A percentile compares a stretch with the other conserved stretches of the same genome.
These are phyloP conservation scores for Piprites chloris DNA, from an alignment of 2,113 vertebrate genomes.

Conservation along the genomic window DNA sequence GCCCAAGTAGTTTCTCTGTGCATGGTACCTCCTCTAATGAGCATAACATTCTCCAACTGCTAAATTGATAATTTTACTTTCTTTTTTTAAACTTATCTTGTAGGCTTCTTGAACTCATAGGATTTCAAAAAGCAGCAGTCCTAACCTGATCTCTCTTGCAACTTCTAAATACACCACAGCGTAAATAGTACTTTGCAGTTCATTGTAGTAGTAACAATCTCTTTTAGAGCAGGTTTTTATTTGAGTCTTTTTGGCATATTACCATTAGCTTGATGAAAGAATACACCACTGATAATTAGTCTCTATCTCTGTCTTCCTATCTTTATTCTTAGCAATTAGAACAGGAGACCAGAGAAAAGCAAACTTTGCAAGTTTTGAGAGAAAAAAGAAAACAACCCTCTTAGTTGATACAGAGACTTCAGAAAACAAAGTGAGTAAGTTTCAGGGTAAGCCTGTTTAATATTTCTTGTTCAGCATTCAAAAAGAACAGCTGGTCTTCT, in stretches of 20 bases:
- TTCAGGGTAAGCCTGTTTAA: neutral
- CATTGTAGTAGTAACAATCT: neutral
- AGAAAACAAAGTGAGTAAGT: neutral
- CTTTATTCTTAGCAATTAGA: neutral
- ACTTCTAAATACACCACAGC: neutral
- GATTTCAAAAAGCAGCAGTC: too few relatives aligned
- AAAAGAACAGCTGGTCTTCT: neutral
- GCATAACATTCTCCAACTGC: neutral
- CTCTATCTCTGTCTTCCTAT: neutral
- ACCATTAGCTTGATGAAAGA: neutral
- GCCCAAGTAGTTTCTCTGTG: neutral
- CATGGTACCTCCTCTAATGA: neutral
- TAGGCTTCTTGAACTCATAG: neutral
- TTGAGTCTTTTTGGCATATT: neutral
- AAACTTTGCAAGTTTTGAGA: neutral
- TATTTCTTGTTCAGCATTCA: neutral
- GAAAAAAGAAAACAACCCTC: neutral
- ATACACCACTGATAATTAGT: neutral
- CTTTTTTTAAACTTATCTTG: neutral
- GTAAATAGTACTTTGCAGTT: neutral
- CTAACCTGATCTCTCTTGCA: neutral
- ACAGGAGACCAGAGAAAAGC: neutral
- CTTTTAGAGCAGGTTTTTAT: neutral
- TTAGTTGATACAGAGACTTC: neutral
- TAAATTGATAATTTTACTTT: fast-evolving